phyloP scores from a whole-genome alignment of 2,113 vertebrate genomes.

The Alethe diademata region DNA sequence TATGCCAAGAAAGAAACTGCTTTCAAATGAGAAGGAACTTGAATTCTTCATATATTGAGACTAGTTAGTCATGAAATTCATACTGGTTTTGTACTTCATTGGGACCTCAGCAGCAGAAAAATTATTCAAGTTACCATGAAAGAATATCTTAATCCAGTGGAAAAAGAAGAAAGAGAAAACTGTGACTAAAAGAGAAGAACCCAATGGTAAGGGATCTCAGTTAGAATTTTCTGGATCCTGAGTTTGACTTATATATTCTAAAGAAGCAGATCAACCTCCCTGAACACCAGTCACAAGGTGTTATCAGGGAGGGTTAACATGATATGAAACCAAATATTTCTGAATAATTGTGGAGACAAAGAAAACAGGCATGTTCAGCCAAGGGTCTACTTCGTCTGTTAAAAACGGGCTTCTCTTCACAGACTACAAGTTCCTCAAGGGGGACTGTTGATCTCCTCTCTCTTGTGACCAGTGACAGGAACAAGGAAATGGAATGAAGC shows the following conservation, averaged over 20 bases:
- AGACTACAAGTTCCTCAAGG: neutral
- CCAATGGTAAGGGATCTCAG: neutral
- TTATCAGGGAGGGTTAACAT: neutral
- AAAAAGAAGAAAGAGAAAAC: neutral
- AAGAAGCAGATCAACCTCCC: neutral
- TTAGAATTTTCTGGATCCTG: neutral
- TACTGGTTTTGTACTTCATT: neutral
- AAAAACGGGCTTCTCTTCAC: accelerated
- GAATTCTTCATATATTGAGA: neutral
- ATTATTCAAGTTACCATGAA: neutral
- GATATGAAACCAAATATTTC: neutral
- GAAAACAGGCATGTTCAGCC: neutral
- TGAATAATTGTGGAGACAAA: neutral
- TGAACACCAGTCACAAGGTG: neutral
- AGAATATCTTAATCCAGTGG: neutral
- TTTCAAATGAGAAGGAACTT: neutral
- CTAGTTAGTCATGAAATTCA: accelerated
- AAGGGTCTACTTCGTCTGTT: neutral
- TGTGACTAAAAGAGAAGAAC: neutral
- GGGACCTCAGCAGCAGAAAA: neutral
- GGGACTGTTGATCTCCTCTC: neutral
- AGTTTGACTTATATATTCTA: neutral
- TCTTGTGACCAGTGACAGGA: neutral
- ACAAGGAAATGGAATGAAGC: neutral
- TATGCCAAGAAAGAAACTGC: neutral